A percentile compares a stretch with the other conserved stretches of the same genome.
Evolutionary conservation across 92 coral and sea anemone genomes (phyloP).

Genomic region (Bergia puertoricense): DNA sequence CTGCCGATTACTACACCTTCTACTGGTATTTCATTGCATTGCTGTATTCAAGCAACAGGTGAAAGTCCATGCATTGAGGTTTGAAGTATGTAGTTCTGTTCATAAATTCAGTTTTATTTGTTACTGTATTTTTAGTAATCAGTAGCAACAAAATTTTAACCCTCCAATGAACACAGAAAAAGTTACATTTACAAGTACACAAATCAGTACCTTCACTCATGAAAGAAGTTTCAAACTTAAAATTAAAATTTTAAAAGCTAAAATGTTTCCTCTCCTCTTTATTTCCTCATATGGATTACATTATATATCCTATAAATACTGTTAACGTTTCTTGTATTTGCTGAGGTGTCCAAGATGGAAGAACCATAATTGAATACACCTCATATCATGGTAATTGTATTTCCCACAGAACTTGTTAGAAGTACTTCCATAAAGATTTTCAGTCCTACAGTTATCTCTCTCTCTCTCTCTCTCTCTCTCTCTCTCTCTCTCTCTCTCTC

Average conservation of each 20-base stretch:
- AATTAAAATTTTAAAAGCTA: too few species aligned
- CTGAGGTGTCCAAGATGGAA: slow-evolving; percentile 29
- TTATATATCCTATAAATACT: too few species aligned
- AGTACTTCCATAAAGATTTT: slow-evolving; percentile 45
- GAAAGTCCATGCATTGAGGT: neutral
- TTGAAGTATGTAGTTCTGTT: neutral
- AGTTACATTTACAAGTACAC: neutral
- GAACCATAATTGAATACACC: too few species aligned
- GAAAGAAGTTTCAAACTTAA: neutral
- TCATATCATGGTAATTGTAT: slow-evolving; percentile 44
- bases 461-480: too few species aligned
- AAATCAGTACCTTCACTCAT: slow-evolving; percentile 1
- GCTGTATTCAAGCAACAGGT: neutral
- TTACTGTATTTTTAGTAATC: neutral
- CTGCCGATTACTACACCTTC: neutral
- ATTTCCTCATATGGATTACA: too few species aligned
- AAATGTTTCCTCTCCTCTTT: too few species aligned
- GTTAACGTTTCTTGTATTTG: too few species aligned
- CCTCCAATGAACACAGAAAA: neutral
- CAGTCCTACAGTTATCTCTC: too few species aligned
- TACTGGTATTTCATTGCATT: neutral
- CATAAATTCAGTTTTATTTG: neutral
- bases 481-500: too few species aligned
- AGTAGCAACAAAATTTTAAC: neutral
- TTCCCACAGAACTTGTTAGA: slow-evolving; percentile 37